These are phyloP conservation scores for Athetis lepigone DNA, from an alignment of 2,888 invertebrate species.

Conservation along the genomic window DNA sequence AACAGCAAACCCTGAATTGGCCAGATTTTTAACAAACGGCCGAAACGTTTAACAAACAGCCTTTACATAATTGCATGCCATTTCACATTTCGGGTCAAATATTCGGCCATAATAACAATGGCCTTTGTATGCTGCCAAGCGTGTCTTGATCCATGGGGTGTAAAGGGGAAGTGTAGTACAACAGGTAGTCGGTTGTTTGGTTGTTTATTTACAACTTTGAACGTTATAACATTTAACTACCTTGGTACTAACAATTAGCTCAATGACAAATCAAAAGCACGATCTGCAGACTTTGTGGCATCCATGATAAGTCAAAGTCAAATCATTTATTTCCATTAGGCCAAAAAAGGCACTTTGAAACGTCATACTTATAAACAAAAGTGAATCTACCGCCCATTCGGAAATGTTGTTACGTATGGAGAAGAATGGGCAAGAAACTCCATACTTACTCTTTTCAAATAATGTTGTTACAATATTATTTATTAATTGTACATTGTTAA, in stretches of 20 bases:
- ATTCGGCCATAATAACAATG: conserved; percentile 32
- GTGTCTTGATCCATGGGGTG: conserved; percentile 22
- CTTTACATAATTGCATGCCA: conserved; percentile 32
- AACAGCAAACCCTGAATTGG: conserved; percentile 18
- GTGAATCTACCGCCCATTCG: too few relatives aligned
- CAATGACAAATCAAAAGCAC: background rate
- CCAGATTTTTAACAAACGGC: conserved; percentile 7
- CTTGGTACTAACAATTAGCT: background rate
- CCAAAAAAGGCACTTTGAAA: too few relatives aligned
- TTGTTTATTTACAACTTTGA: background rate
- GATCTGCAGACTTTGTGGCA: too few relatives aligned
- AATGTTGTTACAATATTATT: too few relatives aligned
- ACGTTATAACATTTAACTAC: background rate
- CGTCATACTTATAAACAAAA: too few relatives aligned
- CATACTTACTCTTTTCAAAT: too few relatives aligned
- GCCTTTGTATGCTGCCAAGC: conserved; percentile 38
- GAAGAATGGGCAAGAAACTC: too few relatives aligned
- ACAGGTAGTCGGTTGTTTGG: too few relatives aligned
- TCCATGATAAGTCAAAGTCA: too few relatives aligned
- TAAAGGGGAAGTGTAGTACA: background rate
- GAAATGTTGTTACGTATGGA: too few relatives aligned
- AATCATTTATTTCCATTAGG: too few relatives aligned
- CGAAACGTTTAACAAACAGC: conserved; percentile 18
- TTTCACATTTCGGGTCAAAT: conserved; percentile 32
- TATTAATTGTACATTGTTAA: too few relatives aligned